phyloP scores from a whole-genome alignment of 2,888 invertebrate genomes.

The Tenthredo distinguenda region DNA sequence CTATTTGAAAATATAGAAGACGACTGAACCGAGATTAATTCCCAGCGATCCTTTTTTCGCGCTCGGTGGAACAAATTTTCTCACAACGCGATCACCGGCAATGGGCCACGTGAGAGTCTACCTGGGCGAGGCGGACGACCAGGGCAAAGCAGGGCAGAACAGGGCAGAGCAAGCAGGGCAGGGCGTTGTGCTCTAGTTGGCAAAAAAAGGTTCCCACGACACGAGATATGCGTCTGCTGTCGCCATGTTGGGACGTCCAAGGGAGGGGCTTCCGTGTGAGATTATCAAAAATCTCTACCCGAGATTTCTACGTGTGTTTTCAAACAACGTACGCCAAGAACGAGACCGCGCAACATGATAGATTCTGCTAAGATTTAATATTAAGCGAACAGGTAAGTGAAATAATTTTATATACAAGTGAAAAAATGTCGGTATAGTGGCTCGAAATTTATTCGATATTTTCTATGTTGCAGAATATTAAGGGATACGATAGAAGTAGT shows the following conservation, averaged over 20 bases:
- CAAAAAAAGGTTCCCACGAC: conserved; percentile 77
- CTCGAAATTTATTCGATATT: not conserved
- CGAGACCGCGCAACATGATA: not conserved
- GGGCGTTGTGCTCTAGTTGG: conserved; percentile 74
- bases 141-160: conserved; percentile 38
- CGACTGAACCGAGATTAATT: conserved; percentile 44
- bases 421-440: not conserved
- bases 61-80: conserved; percentile 59
- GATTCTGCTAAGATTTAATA: not conserved
- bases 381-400: not conserved
- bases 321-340: not conserved
- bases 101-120: conserved; percentile 69
- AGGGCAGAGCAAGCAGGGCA: conserved; percentile 48
- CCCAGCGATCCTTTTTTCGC: conserved; percentile 48
- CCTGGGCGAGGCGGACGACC: conserved; percentile 65
- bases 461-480: not conserved
- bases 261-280: conserved; percentile 58
- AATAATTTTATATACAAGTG: not conserved
- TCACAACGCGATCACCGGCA: conserved; percentile 56
- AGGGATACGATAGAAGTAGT: too few species aligned
- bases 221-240: conserved; percentile 61
- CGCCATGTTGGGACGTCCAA: conserved; percentile 67
- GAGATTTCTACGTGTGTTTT: conserved; percentile 29
- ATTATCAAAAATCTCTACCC: conserved; percentile 42
- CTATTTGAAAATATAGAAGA: conserved; percentile 32